Evolutionary conservation across 2,797 vertebrate species (phyloP), one percentile per base, ranked within the genome.

Genomic region (Sebastes diaconus): DNA sequence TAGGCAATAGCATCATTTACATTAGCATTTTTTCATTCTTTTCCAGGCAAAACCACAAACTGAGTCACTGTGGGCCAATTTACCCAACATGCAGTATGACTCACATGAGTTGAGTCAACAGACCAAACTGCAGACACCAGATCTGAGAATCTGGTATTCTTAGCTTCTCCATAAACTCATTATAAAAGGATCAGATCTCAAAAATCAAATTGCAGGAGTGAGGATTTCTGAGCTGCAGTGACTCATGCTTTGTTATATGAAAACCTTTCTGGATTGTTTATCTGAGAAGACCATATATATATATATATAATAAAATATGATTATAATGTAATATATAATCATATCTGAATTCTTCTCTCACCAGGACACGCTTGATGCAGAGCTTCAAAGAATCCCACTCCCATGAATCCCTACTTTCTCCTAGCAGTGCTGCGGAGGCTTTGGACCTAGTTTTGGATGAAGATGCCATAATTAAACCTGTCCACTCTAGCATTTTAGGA

Each of bases 371-470:
- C 76, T 94, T 98, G 93, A 98, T 98, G 97, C 97, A 99, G 94
- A 98, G 97, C 89, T 98, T 99, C 90, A 99, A 99, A 94, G 98
- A 98, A 94, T 99, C 98, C 0, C 97, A 98, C 89, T 98, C 97
- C 75, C 98, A 99, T 10, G 98, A 99, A 96, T 98, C 97, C 73
- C 90, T 99, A 90, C 97, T 99, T 73, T 98, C 97, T 87, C 98
- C 98, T 6, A 98, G 97, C 94, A 98, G 97, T 36, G 97, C 97
- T 0, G 98, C 97, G 0, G 98, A 99, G 83, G 97, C 97, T 63
- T 92, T 99, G 95, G 98, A 98, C 94, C 95, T 98, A 83, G 97
- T 98, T 89, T 90, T 99, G 95, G 97, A 98, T 71, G 98, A 99
- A 90, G 98, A 98, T n/a, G 98, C 98, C 86, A 93, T 98, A 89